Evolutionary conservation across 2,797 vertebrate species (phyloP), one percentile per base, ranked within the genome.

Genomic region (Holocentrus rufus): DNA sequence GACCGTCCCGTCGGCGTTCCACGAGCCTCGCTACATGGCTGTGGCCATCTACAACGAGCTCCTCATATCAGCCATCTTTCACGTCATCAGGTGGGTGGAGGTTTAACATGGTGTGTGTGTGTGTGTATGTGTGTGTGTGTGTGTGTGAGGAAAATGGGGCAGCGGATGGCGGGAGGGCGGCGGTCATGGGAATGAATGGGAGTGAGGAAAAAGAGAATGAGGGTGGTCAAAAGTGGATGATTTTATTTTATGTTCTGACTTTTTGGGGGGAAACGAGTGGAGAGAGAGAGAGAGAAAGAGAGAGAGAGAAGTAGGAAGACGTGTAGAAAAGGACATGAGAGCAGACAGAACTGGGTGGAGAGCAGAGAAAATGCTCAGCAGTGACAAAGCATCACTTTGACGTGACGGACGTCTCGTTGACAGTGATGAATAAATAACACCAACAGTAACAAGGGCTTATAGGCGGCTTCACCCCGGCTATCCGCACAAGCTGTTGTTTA

Each of bases 1-100:
- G 86, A 96, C 95, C 23, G 95, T 99, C 2, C 98, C 97, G 49
- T 98, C 98, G 0, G 96, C 97, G n/a, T 99, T 98, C 91, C 96
- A 99, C 13, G 98, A 99, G 92, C 98, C 98, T 1, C 97, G 98
- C 57, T 99, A 98, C 91, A 96, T 99, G 95, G 95, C 97, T 31
- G 95, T 96, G 68, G 97, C 97, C 80, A 93, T 99, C 90, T 97
- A 99, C 95, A 99, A 98, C 69, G 98, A 99, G 93, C 97, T 99
- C 85, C 95, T 98, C 81, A 93, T 99, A 89, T 99, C 98, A 3
- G 96, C 95, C 86, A 91, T 98, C 92, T 99, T 98, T 92, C 96
- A 99, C 91, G 95, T 95, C 92, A 96, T 98, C 92, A 97, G 97
- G 98, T 95, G 92, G 91, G 92, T 74, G 22, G 44, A 22, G 14